phyloP scores from a whole-genome alignment of 1,140 invertebrate genomes.

The Periplaneta americana region DNA sequence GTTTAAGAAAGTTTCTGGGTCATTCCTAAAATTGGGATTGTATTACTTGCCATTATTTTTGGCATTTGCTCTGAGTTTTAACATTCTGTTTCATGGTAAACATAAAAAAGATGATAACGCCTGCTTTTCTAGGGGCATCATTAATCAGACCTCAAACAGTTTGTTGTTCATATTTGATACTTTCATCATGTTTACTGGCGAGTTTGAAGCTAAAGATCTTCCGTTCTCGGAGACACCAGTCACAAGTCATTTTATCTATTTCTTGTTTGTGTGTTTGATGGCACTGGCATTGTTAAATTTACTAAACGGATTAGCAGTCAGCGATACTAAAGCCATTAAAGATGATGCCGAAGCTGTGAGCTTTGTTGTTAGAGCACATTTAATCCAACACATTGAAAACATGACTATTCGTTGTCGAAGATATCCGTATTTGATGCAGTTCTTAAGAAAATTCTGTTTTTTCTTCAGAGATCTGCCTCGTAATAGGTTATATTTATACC shows the following conservation, averaged over 20 bases:
- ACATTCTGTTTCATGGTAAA: conserved; percentile 53
- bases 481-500: background rate
- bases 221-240: conserved; percentile 59
- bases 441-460: background rate
- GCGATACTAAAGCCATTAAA: conserved; percentile 68
- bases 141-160: conserved; percentile 46
- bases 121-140: conserved; percentile 42
- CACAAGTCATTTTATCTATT: conserved; percentile 64
- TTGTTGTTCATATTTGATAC: conserved; percentile 68
- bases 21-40: conserved; percentile 69
- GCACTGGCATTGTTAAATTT: conserved; percentile 75
- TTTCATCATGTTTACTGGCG: conserved; percentile 76
- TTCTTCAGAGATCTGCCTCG: background rate
- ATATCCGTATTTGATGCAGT: background rate
- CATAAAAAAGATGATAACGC: conserved; percentile 39
- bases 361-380: background rate
- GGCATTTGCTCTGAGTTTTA: conserved; percentile 75
- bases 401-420: background rate
- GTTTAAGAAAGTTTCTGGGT: conserved; percentile 67
- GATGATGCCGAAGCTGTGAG: conserved; percentile 69
- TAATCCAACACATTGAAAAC: conserved; percentile 14
- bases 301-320: conserved; percentile 74
- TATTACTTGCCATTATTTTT: conserved; percentile 74
- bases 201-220: conserved; percentile 73
- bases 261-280: conserved; percentile 72